Evolutionary conservation across 64 coral and sea anemone species (phyloP), one percentile per base, ranked within the genome.

Genomic region (Porites australiensis): DNA sequence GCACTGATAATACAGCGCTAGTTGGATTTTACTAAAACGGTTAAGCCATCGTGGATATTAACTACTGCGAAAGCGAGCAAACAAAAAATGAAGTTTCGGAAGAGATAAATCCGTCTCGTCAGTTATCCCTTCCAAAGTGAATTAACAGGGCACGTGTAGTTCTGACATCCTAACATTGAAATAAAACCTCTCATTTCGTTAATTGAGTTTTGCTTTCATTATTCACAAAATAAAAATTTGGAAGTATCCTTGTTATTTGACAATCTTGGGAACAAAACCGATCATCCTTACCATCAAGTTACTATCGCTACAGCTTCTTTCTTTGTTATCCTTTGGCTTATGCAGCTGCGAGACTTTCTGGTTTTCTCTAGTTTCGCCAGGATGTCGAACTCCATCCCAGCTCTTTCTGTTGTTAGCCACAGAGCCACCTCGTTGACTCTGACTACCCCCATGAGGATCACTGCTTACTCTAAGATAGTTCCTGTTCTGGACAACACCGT

Each of bases 271-370:
- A 74, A 13, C 3, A 47, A 16, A 14, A 55, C 20, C 19, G n/a
- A 14, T n/a, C 13, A 22, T 86, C 61, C 91, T 92, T 92, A 91
- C 95, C 77, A 94, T 82, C 47, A 97, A 68, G 46, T 97, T 97
- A 76, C 91, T 97, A 84, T 97, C 95, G 91, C 95, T 97, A 45
- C 90, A 89, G 69, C 95, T 97, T 20, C 92, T 72, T 77, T 89
- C 79, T 49, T 68, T 93, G 53, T 75, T 89, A 63, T 88, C 72
- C 47, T 78, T 74, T 44, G 45, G 74, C 60, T 49, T 74, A 27
- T 90, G 73, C 57, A 90, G 53, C 4, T 47, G n/a, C 1, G 95
- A 94, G 1, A 87, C 73, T 43, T 83, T 86, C 60, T 78, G 76
- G 14, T 82, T 23, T 44, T 91, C 75, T 75, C 77, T 76, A 48